Evolutionary conservation across 1,140 invertebrate species (phyloP), one percentile per base, ranked within the genome.

Genomic region (Oppia nitens): DNA sequence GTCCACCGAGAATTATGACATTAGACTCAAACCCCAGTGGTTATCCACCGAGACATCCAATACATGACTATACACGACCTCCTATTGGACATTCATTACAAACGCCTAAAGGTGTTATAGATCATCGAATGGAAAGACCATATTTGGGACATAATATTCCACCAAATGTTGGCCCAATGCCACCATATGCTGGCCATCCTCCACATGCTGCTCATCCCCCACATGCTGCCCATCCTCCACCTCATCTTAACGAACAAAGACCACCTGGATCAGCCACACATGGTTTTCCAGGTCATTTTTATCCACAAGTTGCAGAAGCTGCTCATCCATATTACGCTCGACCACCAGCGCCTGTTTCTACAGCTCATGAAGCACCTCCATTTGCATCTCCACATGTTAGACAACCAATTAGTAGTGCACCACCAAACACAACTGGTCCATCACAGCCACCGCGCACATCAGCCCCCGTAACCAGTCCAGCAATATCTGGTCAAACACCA

Each of bases 401-500:
- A 23, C 23, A 11, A 23, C 24, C n/a, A n/a, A n/a, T n/a, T n/a
- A n/a, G n/a, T n/a, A n/a, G n/a, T n/a, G n/a, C n/a, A n/a, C n/a
- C n/a, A n/a, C 3, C 24, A 28, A 4, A 4, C 9, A 20, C 50
- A 47, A 40, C 45, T 45, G 32, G 14, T 11, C 1, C 12, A 3
- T 47, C 29, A 29, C 3, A 23, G 3, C 12, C 14, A 45, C 20
- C 11, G n/a, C 17, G 12, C 17, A 27, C 17, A n/a, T 25, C 58
- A 60, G 20, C 48, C 2, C 40, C 21, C 3, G 9, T 23, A 32
- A 57, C 24, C 23, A 17, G 45, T 17, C 26, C 57, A n/a, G 3
- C 53, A 50, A 59, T 32, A 32, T 53, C 12, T 55, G 47, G 32
- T 27, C 45, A 28, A 53, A 53, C 14, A 32, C 56, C n/a, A 55